Evolutionary conservation across 2,113 vertebrate species (phyloP).

Genomic region (Pungitius pungitius): DNA sequence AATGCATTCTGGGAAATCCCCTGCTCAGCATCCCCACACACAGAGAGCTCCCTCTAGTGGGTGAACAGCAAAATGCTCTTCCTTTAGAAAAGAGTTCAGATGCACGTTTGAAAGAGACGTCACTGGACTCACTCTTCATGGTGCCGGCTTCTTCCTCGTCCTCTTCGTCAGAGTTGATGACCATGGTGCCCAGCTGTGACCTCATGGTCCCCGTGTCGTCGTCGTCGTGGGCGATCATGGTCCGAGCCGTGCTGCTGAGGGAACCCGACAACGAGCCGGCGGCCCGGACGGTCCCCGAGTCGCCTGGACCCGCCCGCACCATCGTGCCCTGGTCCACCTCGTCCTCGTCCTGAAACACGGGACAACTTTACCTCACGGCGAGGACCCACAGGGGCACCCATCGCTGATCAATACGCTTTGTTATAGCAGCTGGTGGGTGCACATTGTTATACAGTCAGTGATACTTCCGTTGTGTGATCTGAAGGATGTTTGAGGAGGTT

Average conservation of each 20-base stretch:
- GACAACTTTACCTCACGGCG: background rate
- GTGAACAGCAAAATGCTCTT: background rate
- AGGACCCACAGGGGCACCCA: too few relatives aligned
- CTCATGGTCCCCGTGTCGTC: slow-evolving; percentile 81
- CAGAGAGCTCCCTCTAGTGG: slow-evolving; percentile 52
- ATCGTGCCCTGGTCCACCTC: slow-evolving; percentile 91
- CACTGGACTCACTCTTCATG: slow-evolving; percentile 85
- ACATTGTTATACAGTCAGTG: too few relatives aligned
- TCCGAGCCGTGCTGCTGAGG: slow-evolving; percentile 77
- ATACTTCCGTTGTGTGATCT: too few relatives aligned
- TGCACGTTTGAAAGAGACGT: too few relatives aligned
- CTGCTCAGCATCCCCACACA: background rate
- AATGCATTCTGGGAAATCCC: background rate
- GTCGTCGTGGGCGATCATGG: slow-evolving; percentile 84
- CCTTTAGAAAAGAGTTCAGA: too few relatives aligned
- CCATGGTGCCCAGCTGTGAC: slow-evolving; percentile 92
- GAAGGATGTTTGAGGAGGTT: background rate
- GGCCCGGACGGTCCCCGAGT: slow-evolving; percentile 85
- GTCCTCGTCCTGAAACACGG: slow-evolving; percentile 87
- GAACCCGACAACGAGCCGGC: slow-evolving; percentile 82
- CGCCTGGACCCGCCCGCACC: slow-evolving; percentile 84
- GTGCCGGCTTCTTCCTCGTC: slow-evolving; percentile 89
- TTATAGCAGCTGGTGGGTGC: too few relatives aligned
- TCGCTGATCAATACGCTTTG: too few relatives aligned
- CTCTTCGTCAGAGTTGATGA: slow-evolving; percentile 91